Evolutionary conservation across 1,140 invertebrate genomes (phyloP).

Genomic region (Diuraphis noxia): DNA sequence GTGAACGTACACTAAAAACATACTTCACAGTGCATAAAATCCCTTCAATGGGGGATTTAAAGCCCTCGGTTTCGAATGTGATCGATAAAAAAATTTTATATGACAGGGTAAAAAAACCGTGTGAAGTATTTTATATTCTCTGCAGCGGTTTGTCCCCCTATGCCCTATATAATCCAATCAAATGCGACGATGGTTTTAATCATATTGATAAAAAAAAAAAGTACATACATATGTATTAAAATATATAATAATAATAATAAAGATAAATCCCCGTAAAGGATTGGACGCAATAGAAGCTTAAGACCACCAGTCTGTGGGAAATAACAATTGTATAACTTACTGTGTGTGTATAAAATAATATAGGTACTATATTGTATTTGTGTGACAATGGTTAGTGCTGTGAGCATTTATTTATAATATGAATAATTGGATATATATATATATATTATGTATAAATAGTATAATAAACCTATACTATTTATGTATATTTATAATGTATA

Average conservation of each 20-base stretch:
- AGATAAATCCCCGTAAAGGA: slow-evolving; percentile 32
- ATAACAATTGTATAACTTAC: slow-evolving; percentile 13
- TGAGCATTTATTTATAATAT: background rate
- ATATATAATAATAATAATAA: background rate
- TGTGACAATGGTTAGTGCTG: background rate
- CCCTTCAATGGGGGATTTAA: background rate
- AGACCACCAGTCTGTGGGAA: slow-evolving; percentile 21
- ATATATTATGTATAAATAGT: background rate
- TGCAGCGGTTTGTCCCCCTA: background rate
- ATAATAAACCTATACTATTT: background rate
- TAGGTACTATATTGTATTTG: background rate
- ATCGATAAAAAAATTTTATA: slow-evolving; percentile 25
- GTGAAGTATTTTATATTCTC: slow-evolving; percentile 34
- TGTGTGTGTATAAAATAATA: background rate
- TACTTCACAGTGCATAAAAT: background rate
- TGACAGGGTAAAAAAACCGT: slow-evolving; percentile 28
- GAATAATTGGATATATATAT: too few relatives aligned
- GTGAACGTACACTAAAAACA: background rate
- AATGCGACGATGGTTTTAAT: slow-evolving; percentile 43
- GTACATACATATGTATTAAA: background rate
- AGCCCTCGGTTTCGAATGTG: background rate
- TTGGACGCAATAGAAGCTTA: background rate
- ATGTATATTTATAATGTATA: background rate
- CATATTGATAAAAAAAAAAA: slow-evolving; percentile 23
- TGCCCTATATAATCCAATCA: slow-evolving; percentile 32